Evolutionary conservation across 2,888 invertebrate genomes (phyloP).

Genomic region (Tetragonisca angustula): DNA sequence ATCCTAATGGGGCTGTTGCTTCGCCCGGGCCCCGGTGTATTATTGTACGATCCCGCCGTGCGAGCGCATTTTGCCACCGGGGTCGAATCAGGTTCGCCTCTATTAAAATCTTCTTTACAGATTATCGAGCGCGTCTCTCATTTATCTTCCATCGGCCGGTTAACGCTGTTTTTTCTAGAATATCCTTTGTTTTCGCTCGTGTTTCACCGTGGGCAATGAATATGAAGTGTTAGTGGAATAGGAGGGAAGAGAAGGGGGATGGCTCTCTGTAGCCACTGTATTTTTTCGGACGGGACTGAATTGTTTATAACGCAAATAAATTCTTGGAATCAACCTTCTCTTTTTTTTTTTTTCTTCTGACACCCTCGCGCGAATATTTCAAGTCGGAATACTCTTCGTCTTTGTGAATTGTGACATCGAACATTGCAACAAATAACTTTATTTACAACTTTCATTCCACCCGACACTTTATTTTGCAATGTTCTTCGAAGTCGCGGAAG

Average conservation of each 20-base stretch:
- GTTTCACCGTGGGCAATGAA: neutral
- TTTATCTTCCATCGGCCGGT: neutral
- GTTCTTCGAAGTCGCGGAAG: neutral
- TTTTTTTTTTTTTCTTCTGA: no score
- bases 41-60: slow-evolving; percentile 47
- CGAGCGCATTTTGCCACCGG: slow-evolving; percentile 9
- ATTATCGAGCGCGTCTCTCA: neutral
- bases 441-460: neutral
- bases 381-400: no score
- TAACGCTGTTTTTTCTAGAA: neutral
- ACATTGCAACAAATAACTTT: no score
- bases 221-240: no score
- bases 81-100: slow-evolving; percentile 34
- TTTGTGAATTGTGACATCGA: no score
- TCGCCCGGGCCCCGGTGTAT: slow-evolving; percentile 32
- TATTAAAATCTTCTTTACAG: slow-evolving; percentile 40
- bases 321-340: no score
- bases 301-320: no score
- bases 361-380: no score
- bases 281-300: no score
- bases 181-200: neutral
- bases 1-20: slow-evolving; percentile 76
- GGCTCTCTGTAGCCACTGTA: no score
- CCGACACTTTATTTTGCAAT: neutral
- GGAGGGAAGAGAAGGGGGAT: no score